Evolutionary conservation across 2,797 vertebrate species (phyloP), one percentile per base, ranked within the genome.

Genomic region (Pipistrellus pipistrellus): DNA sequence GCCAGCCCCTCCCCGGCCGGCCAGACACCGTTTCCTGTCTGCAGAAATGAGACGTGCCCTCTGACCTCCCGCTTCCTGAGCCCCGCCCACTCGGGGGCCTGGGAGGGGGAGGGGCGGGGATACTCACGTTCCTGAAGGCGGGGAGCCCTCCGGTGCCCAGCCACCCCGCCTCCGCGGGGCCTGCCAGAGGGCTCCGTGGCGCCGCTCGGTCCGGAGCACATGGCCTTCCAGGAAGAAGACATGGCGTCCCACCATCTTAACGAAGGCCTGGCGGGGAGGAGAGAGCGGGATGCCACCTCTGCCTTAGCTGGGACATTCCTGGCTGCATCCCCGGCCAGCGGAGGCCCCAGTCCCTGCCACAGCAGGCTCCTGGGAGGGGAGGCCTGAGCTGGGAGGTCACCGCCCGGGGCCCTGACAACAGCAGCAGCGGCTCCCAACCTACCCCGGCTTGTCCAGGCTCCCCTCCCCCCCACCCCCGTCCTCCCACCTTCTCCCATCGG

Each of bases 161-260:
- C 80, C 97, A 93, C 90, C 75, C 83, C 97, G 93, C 90, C 77
- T 95, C 85, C 66, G 46, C 78, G 98, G 80, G 20, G 93, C 73
- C 53, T 51, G 89, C 0, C 98, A 93, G 76, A 98, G 88, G 38
- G 94, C n/a, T 14, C 96, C 51, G 0, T 75, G 83, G 72, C 88
- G 95, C 68, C 68, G 92, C 96, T 98, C 97, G 0, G 97, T 98
- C 96, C 91, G 95, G 6, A 95, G 95, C 51, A 98, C 94, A 14
- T 97, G 96, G 95, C n/a, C n/a, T n/a, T n/a, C n/a, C n/a, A n/a
- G n/a, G n/a, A n/a, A n/a, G n/a, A n/a, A 95, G 51, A 97, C 83
- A 0, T 97, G 95, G 68, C 38, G 85, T n/a, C 92, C 96, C 0
- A 97, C 97, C 98, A 98, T 98, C 97, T 97, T 97, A 86, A 98